Evolutionary conservation across 2,888 invertebrate species (phyloP).

Genomic region (Colletes collaris): DNA sequence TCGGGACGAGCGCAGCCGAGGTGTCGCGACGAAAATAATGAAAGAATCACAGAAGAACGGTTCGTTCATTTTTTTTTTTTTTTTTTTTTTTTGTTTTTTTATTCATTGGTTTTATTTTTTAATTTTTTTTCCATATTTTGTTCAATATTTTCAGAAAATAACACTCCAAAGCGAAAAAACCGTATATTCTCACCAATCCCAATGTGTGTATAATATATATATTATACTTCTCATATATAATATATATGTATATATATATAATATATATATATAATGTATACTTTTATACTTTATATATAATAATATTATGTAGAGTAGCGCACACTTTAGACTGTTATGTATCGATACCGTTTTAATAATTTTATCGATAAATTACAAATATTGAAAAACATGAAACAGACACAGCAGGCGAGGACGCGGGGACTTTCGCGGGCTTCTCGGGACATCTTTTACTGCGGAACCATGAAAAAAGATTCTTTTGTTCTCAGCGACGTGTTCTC

Average conservation of each 20-base stretch:
- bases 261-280: conserved; percentile 80
- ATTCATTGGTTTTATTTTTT: conserved; percentile 80
- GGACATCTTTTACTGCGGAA: conserved; percentile 53
- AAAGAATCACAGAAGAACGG: conserved; percentile 56
- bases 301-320: conserved; percentile 83
- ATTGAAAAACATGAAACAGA: conserved; percentile 83
- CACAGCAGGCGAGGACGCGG: conserved; percentile 76
- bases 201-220: conserved; percentile 81
- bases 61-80: conserved; percentile 56
- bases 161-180: conserved; percentile 84
- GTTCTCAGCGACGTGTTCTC: conserved; percentile 34
- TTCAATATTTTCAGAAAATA: conserved; percentile 84
- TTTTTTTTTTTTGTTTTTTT: conserved; percentile 67
- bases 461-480: conserved; percentile 58
- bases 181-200: conserved; percentile 83
- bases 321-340: conserved; percentile 83
- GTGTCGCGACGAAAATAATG: conserved; percentile 12
- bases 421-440: conserved; percentile 61
- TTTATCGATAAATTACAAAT: conserved; percentile 83
- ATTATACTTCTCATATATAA: conserved; percentile 80
- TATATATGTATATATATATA: conserved; percentile 79
- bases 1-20: conserved; percentile 1
- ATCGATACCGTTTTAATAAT: conserved; percentile 81
- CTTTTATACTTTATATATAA: conserved; percentile 82
- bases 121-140: conserved; percentile 83